Evolutionary conservation across 2,797 vertebrate genomes (phyloP).

Genomic region (Sphaeramia orbicularis): DNA sequence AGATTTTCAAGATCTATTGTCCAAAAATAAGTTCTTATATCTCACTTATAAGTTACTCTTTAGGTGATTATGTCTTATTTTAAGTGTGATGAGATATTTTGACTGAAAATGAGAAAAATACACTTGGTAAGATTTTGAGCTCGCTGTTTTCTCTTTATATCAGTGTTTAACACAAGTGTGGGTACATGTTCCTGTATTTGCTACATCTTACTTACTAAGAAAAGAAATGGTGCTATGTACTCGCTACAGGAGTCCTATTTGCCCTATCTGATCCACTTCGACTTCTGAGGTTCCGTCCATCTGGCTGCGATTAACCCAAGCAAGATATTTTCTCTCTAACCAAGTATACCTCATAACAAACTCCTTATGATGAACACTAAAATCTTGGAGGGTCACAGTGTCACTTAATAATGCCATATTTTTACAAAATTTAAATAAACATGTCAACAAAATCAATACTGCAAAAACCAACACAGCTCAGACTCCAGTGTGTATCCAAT

Average conservation of each 20-base stretch:
- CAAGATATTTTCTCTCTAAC: conserved; percentile 22
- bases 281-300: conserved; percentile 56
- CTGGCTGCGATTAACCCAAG: conserved; percentile 65
- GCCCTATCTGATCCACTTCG: conserved; percentile 43
- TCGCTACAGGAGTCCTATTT: conserved; percentile 39
- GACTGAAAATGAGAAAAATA: too few relatives aligned
- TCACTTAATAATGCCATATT: conserved; percentile 18
- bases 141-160: conserved; percentile 9
- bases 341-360: conserved; percentile 2
- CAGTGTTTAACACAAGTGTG: conserved; percentile 25
- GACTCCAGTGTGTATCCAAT: too few relatives aligned
- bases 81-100: too few relatives aligned
- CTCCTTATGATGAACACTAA: background rate
- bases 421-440: background rate
- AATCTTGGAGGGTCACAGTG: conserved; percentile 25
- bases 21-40: too few relatives aligned
- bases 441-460: too few relatives aligned
- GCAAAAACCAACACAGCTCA: too few relatives aligned
- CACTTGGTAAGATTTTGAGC: too few relatives aligned
- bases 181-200: conserved; percentile 19
- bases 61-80: too few relatives aligned
- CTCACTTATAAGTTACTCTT: too few relatives aligned
- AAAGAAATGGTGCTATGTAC: conserved; percentile 1
- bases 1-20: too few relatives aligned
- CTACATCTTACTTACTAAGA: conserved; percentile 5